Evolutionary conservation across 2,888 invertebrate species (phyloP).

Genomic region (Liposcelis brunnea): DNA sequence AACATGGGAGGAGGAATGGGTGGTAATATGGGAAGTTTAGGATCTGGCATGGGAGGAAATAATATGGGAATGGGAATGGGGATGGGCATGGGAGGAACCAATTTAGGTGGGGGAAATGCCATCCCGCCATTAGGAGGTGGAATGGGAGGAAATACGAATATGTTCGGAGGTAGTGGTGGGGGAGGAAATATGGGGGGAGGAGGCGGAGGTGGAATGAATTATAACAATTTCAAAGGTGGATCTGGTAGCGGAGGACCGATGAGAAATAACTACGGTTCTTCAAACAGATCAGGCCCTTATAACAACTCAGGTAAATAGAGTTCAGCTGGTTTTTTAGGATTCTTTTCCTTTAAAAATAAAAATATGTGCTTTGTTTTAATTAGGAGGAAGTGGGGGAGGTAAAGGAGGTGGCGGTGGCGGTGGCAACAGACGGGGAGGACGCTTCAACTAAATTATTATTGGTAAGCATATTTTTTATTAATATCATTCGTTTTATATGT

Average conservation of each 20-base stretch:
- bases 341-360: neutral
- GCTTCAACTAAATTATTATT: too few species aligned
- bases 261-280: neutral
- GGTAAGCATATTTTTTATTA: too few species aligned
- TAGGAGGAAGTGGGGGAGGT: too few species aligned
- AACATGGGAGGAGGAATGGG: conserved; percentile 2
- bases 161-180: neutral
- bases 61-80: conserved; percentile 5
- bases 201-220: too few species aligned
- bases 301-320: neutral
- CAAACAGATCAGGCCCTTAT: neutral
- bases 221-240: neutral
- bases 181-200: neutral
- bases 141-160: neutral
- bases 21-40: too few species aligned
- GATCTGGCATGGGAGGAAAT: too few species aligned
- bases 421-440: too few species aligned
- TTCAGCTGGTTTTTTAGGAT: neutral
- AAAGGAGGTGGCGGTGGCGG: too few species aligned
- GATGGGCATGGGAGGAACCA: neutral
- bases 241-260: neutral
- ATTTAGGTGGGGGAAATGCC: neutral
- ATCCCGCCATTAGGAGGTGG: neutral
- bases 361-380: neutral
- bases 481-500: too few species aligned